phyloP scores from a whole-genome alignment of 2,888 invertebrate species.

The Cremastinae sp. region DNA sequence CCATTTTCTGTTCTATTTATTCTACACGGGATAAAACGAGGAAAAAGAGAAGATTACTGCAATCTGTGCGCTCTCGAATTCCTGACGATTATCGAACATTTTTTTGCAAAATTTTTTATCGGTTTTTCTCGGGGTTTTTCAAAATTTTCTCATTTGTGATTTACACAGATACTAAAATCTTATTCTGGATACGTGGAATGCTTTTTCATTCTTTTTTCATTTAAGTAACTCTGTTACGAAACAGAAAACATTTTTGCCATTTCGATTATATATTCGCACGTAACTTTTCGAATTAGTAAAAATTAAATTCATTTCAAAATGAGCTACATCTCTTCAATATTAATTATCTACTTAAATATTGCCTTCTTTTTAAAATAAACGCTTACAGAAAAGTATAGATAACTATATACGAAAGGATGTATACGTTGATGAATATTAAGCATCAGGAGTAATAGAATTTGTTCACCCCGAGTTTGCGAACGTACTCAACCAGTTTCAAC shows the following conservation, averaged over 20 bases:
- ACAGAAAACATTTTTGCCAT: no score
- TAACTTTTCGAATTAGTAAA: no score
- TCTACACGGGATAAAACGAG: constrained; percentile 16
- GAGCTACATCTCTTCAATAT: no score
- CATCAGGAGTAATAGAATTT: background rate
- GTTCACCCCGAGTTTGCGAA: constrained; percentile 19
- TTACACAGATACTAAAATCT: background rate
- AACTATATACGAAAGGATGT: no score
- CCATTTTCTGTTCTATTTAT: constrained; percentile 3
- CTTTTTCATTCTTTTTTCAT: no score
- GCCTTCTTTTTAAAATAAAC: no score
- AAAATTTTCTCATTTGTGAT: background rate
- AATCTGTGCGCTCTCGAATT: constrained; percentile 22
- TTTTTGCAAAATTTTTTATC: constrained; percentile 23
- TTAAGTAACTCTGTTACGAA: no score
- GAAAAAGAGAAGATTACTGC: constrained; percentile 26
- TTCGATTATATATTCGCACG: no score
- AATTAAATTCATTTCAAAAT: no score
- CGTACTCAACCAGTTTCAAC: constrained; percentile 1
- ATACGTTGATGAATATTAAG: background rate
- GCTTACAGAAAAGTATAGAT: no score
- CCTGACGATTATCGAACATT: constrained; percentile 13
- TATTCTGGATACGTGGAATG: no score
- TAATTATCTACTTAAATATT: no score
- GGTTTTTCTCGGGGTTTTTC: background rate